These are phyloP conservation scores for Rhagium mordax DNA, from an alignment of 2,888 invertebrate genomes.

Conservation along the genomic window DNA sequence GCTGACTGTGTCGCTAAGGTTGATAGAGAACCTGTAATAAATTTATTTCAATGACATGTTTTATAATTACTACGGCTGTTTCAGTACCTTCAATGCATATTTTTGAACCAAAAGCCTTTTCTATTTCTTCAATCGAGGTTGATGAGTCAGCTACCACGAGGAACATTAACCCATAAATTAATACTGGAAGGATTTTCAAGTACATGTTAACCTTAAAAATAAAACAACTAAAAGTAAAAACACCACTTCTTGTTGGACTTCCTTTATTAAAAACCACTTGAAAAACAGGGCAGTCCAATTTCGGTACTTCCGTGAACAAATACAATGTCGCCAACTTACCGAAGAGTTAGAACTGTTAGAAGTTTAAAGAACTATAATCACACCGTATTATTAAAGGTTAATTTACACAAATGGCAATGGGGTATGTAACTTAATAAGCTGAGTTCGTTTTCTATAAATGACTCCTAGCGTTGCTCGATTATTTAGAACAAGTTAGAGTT, in stretches of 20 bases:
- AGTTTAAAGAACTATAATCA: too few relatives aligned
- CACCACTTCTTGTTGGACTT: too few relatives aligned
- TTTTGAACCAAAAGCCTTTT: slow-evolving; percentile 10
- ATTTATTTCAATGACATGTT: neutral
- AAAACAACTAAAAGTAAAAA: neutral
- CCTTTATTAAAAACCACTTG: too few relatives aligned
- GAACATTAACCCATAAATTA: neutral
- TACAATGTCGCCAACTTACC: neutral
- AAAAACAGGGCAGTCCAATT: too few relatives aligned
- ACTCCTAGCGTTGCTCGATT: too few relatives aligned
- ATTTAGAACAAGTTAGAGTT: too few relatives aligned
- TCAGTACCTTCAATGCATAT: slow-evolving; percentile 15
- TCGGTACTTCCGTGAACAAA: neutral
- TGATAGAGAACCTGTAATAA: slow-evolving; percentile 17
- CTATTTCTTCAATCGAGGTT: slow-evolving; percentile 8
- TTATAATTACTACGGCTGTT: neutral
- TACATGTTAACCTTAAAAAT: too few relatives aligned
- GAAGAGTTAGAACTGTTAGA: too few relatives aligned
- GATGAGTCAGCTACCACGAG: neutral
- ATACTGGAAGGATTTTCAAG: neutral
- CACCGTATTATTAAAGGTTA: too few relatives aligned
- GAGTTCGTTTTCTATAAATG: too few relatives aligned
- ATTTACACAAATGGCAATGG: too few relatives aligned
- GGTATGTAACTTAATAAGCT: too few relatives aligned
- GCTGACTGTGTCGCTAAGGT: neutral